Conservation (phyloP, 2,888 invertebrate genomes). For the Buathra laborator region DNA sequence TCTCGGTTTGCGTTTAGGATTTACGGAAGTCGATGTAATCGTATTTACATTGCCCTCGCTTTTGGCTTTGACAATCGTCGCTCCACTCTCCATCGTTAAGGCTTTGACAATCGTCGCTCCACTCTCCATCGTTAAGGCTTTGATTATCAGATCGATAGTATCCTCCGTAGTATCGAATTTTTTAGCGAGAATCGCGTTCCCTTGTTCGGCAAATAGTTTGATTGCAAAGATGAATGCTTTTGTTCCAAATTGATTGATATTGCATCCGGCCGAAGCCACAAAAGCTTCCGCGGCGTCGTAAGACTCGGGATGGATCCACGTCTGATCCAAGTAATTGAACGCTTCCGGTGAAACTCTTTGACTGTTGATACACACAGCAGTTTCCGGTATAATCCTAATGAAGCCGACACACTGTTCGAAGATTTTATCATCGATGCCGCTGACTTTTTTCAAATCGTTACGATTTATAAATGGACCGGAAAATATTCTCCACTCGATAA, state of each 20-base stretch:
- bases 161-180: conserved; percentile 88
- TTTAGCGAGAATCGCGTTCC: conserved; percentile 83
- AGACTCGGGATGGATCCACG: conserved; percentile 97
- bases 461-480: conserved; percentile 91
- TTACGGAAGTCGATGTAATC: not conserved
- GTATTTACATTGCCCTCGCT: conserved; percentile 89
- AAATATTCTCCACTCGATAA: conserved; percentile 91
- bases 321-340: conserved; percentile 88
- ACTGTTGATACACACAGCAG: conserved; percentile 60
- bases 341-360: not conserved
- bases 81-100: conserved; percentile 89
- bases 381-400: conserved; percentile 88
- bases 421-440: conserved; percentile 93
- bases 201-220: conserved; percentile 57
- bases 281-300: conserved; percentile 90
- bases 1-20: conserved; percentile 83
- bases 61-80: conserved; percentile 91
- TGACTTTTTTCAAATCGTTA: conserved; percentile 91
- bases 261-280: conserved; percentile 82
- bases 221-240: conserved; percentile 54
- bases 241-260: conserved; percentile 84
- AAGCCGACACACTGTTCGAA: conserved; percentile 97
- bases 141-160: conserved; percentile 90
- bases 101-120: conserved; percentile 91
- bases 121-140: conserved; percentile 90